These are phyloP conservation scores for Dipodomys stephensi DNA, from an alignment of 2,113 vertebrate genomes.

Conservation along the genomic window DNA sequence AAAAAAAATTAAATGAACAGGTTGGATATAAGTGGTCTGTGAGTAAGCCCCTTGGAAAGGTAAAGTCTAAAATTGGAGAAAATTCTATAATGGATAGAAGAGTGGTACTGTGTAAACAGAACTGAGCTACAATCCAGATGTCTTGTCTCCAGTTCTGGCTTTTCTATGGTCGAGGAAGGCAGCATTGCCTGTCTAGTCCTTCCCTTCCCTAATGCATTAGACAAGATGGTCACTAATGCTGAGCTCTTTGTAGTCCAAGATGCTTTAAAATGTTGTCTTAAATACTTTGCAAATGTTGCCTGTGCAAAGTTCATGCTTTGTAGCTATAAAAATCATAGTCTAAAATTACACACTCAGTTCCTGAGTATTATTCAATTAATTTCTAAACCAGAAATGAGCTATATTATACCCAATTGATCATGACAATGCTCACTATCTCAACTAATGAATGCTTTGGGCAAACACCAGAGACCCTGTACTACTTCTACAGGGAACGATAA, in stretches of 20 bases:
- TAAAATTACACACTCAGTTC: slow-evolving; percentile 2
- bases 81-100: background rate
- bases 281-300: background rate
- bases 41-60: background rate
- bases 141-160: background rate
- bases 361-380: slow-evolving; percentile 13
- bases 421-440: background rate
- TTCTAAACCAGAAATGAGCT: slow-evolving; percentile 43
- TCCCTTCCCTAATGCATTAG: background rate
- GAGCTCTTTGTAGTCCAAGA: background rate
- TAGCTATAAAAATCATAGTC: background rate
- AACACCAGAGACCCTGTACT: background rate
- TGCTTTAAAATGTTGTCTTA: background rate
- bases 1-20: background rate
- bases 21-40: too few relatives aligned
- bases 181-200: background rate
- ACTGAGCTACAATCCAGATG: background rate
- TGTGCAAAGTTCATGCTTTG: background rate
- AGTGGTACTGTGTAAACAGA: background rate
- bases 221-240: background rate
- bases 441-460: background rate
- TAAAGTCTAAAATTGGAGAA: background rate
- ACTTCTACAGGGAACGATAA: slow-evolving; percentile 42
- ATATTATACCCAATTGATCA: background rate
- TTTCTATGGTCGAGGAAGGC: background rate